Evolutionary conservation across 2,113 vertebrate genomes (phyloP), one percentile per base, ranked within the genome.

Genomic region (Pterocles orientalis): DNA sequence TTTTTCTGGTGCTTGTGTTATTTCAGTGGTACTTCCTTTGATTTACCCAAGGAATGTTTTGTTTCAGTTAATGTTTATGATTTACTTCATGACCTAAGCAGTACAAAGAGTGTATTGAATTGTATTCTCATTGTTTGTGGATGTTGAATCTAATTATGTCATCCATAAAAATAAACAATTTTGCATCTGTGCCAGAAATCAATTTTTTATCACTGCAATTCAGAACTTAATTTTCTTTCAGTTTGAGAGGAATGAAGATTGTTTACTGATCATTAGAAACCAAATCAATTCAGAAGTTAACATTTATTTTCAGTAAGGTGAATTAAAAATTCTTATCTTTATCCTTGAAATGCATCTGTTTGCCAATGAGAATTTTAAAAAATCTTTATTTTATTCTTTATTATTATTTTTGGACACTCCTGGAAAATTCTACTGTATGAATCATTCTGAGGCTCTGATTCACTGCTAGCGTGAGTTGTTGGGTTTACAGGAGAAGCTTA

Each of bases 81-180:
- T 64, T 92, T 64, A 70, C 60, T 96, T 76, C 39, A 70, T 54
- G 93, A 97, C 93, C 89, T 95, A 97, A 97, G 95, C 76, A 48
- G 8, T 81, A 77, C 86, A 90, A 75, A 96, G 91, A 97, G 97
- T 94, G 33, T 94, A 98, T 91, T 96, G 80, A 98, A 95, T 96
- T 95, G 43, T 90, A 96, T 97, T 94, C 91, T 94, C 62, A 85
- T 97, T 98, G 91, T 97, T 94, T 97, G 95, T 96, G 88, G 45
- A 53, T 92, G 81, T 97, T 97, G 87, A 95, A 89, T 97, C 95
- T 95, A 95, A 97, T 98, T 97, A 98, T 98, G 93, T 82, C 94
- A 95, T 69, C 93, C 88, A 86, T 97, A 97, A 98, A 98, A 97
- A 97, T 91, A 98, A 97, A 98, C 88, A 97, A 91, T 97, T 98